phyloP scores from a whole-genome alignment of 1,140 invertebrate genomes.

The Hycleus phaleratus region DNA sequence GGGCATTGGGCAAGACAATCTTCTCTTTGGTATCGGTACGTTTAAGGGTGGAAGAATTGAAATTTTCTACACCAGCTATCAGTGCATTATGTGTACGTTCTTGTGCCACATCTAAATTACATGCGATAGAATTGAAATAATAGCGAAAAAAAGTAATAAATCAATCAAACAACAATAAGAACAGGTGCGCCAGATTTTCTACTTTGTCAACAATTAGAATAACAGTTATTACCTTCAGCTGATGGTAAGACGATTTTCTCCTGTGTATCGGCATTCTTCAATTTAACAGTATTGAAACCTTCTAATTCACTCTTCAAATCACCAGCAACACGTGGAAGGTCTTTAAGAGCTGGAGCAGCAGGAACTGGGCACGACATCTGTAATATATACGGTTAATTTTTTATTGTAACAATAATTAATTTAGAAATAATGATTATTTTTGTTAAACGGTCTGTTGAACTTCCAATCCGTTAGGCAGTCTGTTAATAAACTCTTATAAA shows the following conservation, averaged over 20 bases:
- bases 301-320: slow-evolving; percentile 84
- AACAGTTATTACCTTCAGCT: slow-evolving; percentile 63
- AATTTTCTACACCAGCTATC: slow-evolving; percentile 65
- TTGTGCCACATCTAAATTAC: slow-evolving; percentile 60
- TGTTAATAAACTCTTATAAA: slow-evolving; percentile 5
- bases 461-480: slow-evolving; percentile 4
- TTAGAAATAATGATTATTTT: no score
- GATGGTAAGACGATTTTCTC: slow-evolving; percentile 84
- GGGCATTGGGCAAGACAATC: slow-evolving; percentile 67
- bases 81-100: slow-evolving; percentile 66
- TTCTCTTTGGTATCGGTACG: slow-evolving; percentile 71
- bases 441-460: slow-evolving; percentile 4
- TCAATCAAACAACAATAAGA: neutral
- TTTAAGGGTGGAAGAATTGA: slow-evolving; percentile 61
- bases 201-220: neutral
- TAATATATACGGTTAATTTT: no score
- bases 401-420: no score
- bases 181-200: neutral
- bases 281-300: slow-evolving; percentile 71
- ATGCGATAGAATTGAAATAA: slow-evolving; percentile 6
- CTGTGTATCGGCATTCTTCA: slow-evolving; percentile 77
- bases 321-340: slow-evolving; percentile 79
- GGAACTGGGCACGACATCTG: slow-evolving; percentile 38
- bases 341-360: slow-evolving; percentile 59
- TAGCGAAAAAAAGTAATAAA: neutral